Evolutionary conservation across 2,113 vertebrate species (phyloP).

Genomic region (Sarotherodon lohbergeri): DNA sequence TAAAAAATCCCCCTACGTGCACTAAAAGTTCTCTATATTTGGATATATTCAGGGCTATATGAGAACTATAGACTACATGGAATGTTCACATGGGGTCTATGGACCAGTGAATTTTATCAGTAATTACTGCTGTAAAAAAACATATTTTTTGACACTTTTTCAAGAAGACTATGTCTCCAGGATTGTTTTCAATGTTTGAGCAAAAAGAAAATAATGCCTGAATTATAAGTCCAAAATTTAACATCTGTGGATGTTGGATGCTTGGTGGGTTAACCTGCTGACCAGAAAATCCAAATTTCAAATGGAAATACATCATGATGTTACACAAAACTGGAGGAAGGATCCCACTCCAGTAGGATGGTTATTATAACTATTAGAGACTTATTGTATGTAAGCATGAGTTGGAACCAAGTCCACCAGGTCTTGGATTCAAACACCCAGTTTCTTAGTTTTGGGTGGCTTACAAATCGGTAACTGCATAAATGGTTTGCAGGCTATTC

Average conservation of each 20-base stretch:
- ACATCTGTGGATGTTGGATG: neutral
- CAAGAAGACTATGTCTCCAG: neutral
- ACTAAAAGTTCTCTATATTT: neutral
- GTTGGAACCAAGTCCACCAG: neutral
- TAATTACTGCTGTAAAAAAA: neutral
- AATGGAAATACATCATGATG: neutral
- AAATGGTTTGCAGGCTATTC: neutral
- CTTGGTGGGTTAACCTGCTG: neutral
- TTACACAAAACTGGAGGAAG: neutral
- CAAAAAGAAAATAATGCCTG: neutral
- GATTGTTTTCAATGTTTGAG: neutral
- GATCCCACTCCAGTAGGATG: neutral
- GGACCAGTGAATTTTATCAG: neutral
- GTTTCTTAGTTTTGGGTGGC: neutral
- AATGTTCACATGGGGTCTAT: neutral
- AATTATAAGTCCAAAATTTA: neutral
- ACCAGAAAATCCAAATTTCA: neutral
- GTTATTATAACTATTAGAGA: neutral
- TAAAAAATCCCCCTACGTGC: neutral
- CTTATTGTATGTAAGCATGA: neutral
- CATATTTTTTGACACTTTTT: neutral
- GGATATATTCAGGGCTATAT: neutral
- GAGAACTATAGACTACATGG: neutral
- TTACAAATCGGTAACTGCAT: neutral
- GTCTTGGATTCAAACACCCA: neutral